phyloP scores from a whole-genome alignment of 1,140 invertebrate species.

The Drosophila arawakana region DNA sequence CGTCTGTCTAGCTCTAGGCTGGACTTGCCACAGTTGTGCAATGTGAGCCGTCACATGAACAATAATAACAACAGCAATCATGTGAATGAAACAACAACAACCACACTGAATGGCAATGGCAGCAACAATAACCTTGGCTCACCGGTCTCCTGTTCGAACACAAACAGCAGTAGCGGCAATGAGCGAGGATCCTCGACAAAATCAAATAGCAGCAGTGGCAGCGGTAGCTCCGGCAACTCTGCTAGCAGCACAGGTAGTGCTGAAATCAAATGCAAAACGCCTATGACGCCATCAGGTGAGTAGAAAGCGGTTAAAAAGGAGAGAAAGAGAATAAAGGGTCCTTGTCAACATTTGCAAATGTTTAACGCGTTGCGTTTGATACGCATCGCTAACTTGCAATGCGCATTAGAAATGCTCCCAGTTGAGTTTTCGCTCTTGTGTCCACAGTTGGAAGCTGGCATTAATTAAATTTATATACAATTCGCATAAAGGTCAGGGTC shows the following conservation, averaged over 20 bases:
- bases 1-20: slow-evolving; percentile 71
- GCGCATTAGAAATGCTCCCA: slow-evolving; percentile 67
- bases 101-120: slow-evolving; percentile 52
- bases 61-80: slow-evolving; percentile 60
- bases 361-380: slow-evolving; percentile 49
- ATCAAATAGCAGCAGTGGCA: slow-evolving; percentile 78
- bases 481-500: slow-evolving; percentile 66
- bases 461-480: slow-evolving; percentile 76
- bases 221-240: slow-evolving; percentile 76
- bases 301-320: background rate
- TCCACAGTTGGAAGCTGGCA: slow-evolving; percentile 24
- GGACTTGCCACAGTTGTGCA: slow-evolving; percentile 78
- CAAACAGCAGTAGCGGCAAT: slow-evolving; percentile 73
- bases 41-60: slow-evolving; percentile 64
- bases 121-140: slow-evolving; percentile 76
- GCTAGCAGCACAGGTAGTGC: slow-evolving; percentile 74
- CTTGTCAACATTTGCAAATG: slow-evolving; percentile 36
- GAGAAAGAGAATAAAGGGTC: background rate
- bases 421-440: slow-evolving; percentile 32
- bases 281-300: slow-evolving; percentile 82
- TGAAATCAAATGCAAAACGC: slow-evolving; percentile 78
- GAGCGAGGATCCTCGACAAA: slow-evolving; percentile 80
- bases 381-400: slow-evolving; percentile 64
- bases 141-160: slow-evolving; percentile 77
- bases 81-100: slow-evolving; percentile 43